Evolutionary conservation across 2,113 vertebrate genomes (phyloP), one percentile per base, ranked within the genome.

Genomic region (Salvelinus alpinus): DNA sequence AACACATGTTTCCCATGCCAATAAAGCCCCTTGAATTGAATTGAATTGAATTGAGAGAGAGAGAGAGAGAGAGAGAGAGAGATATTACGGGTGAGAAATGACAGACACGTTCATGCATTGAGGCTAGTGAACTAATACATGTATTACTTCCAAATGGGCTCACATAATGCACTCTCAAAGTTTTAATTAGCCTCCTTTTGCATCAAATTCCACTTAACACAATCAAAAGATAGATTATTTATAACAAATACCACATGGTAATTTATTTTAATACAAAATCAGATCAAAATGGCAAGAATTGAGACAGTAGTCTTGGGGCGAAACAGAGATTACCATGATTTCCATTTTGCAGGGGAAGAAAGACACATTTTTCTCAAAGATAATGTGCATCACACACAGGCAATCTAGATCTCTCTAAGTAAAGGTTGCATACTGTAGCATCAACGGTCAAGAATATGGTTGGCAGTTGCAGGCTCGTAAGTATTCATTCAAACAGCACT

Each of bases 101-200:
- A 72, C 27, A 51, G 47, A 73, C 44, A 48, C 34, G 18, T 65
- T 65, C 72, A 71, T 71, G 24, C 48, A 68, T 48, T 59, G 71
- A 74, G 54, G 70, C 48, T 73, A 31, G 14, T 60, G 18, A 62
- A 66, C 65, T 75, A 75, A 72, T 78, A 70, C 54, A 31, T 22
- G 47, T 51, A 59, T 65, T 13, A 27, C 62, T 72, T 34, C 62
- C 48, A 47, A 74, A 34, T 25, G 59, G 66, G 48, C 47, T 44
- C 48, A 31, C 27, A 16, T 47, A 44, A 71, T 29, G 16, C 38
- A 16, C 27, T 25, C 64, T 3, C 44, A 38, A 69, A 31, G 27
- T 51, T 65, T 64, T 25, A 70, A 64, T 74, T 59, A 60, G 25
- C 14, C 29, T 12, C 57, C 3, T 18, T 68, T 60, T 59, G 29